Conservation (phyloP, 2,888 invertebrate genomes). For the Melanchra persicariae region DNA sequence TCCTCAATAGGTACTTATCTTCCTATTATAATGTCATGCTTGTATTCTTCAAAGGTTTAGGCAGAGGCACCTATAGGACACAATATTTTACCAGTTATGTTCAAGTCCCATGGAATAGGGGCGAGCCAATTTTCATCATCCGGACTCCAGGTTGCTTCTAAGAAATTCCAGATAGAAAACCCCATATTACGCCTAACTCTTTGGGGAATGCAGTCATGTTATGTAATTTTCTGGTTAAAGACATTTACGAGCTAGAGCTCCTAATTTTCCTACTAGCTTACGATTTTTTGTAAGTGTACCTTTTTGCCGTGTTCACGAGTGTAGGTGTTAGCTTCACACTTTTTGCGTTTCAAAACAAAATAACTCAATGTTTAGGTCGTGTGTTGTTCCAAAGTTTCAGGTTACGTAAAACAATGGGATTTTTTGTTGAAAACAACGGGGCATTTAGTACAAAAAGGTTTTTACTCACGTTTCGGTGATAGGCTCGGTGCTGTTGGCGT, state of each 20-base stretch:
- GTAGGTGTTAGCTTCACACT: slow-evolving; percentile 24
- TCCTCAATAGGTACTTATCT: too few relatives aligned
- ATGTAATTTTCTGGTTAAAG: too few relatives aligned
- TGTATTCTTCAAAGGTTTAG: neutral
- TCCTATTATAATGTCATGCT: neutral
- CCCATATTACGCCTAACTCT: neutral
- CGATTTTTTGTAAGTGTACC: neutral
- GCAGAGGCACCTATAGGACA: too few relatives aligned
- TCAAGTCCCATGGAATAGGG: neutral
- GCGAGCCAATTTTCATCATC: neutral
- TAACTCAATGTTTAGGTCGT: slow-evolving; percentile 50
- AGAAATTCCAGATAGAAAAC: neutral
- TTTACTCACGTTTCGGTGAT: slow-evolving; percentile 82
- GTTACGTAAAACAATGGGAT: slow-evolving; percentile 69
- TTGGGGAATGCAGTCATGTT: neutral
- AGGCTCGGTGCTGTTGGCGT: slow-evolving; percentile 74
- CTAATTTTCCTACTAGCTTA: neutral
- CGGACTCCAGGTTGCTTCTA: neutral
- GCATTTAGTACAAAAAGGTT: slow-evolving; percentile 63
- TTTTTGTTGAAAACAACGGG: slow-evolving; percentile 69
- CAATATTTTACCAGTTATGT: neutral
- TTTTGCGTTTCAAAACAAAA: slow-evolving; percentile 55
- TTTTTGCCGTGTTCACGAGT: slow-evolving; percentile 6
- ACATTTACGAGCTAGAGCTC: neutral
- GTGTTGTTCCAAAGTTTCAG: slow-evolving; percentile 65